phyloP scores from a whole-genome alignment of 2,888 invertebrate species.

The Synergus laeviventris region DNA sequence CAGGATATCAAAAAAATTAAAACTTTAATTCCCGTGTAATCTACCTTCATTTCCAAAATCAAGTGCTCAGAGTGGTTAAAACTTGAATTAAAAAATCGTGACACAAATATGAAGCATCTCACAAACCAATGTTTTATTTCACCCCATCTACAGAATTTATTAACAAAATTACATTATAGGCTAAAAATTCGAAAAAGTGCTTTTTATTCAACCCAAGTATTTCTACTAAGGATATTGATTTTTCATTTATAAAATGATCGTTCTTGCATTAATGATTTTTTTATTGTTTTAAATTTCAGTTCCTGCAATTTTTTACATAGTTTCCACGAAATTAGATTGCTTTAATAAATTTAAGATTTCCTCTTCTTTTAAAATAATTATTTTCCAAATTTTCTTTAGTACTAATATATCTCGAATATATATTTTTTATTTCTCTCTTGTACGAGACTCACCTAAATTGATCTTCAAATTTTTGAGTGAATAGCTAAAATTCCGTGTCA shows the following conservation, averaged over 20 bases:
- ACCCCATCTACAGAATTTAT: background rate
- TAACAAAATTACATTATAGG: background rate
- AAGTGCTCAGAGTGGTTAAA: background rate
- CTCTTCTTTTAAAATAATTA: background rate
- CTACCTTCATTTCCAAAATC: background rate
- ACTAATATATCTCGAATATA: background rate
- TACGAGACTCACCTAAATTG: constrained; percentile 7
- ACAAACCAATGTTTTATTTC: background rate
- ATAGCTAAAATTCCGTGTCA: background rate
- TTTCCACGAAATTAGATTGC: background rate
- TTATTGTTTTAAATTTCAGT: background rate
- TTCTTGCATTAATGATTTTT: background rate
- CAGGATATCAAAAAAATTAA: background rate
- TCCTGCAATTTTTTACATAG: too few species aligned
- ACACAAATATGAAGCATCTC: background rate
- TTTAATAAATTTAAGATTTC: background rate
- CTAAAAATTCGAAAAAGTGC: background rate
- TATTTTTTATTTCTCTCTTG: background rate
- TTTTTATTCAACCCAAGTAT: background rate
- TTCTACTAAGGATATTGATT: background rate
- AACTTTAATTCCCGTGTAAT: background rate
- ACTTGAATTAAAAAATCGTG: background rate
- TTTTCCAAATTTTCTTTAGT: background rate
- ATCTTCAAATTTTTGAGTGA: background rate
- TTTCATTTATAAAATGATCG: background rate